Conservation (phyloP, 2,797 vertebrate genomes). For the Nasua narica region DNA sequence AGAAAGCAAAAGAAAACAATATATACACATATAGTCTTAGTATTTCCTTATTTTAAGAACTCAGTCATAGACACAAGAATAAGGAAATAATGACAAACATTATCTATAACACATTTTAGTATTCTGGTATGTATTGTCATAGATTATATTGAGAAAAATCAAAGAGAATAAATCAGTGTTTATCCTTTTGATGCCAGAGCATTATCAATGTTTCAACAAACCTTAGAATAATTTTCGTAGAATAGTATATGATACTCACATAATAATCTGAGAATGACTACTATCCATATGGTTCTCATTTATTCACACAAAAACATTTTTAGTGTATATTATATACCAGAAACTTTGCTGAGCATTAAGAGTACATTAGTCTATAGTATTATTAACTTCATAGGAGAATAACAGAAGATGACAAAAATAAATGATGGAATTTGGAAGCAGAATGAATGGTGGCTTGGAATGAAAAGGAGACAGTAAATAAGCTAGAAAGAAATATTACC, state of each 20-base stretch:
- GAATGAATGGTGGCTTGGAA: neutral
- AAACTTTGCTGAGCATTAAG: neutral
- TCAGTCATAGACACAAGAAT: neutral
- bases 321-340: neutral
- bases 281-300: neutral
- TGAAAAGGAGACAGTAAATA: neutral
- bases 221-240: neutral
- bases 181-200: neutral
- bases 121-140: neutral
- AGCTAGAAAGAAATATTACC: neutral
- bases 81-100: neutral
- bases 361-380: neutral
- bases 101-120: neutral
- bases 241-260: neutral
- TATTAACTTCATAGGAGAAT: neutral
- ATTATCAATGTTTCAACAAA: constrained; percentile 37
- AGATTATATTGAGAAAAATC: neutral
- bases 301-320: neutral
- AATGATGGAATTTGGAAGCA: neutral
- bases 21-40: neutral
- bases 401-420: neutral
- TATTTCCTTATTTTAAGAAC: neutral
- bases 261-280: neutral
- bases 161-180: constrained; percentile 16
- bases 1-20: neutral